These are phyloP conservation scores for Conger conger DNA, from an alignment of 2,113 vertebrate genomes.

Conservation along the genomic window DNA sequence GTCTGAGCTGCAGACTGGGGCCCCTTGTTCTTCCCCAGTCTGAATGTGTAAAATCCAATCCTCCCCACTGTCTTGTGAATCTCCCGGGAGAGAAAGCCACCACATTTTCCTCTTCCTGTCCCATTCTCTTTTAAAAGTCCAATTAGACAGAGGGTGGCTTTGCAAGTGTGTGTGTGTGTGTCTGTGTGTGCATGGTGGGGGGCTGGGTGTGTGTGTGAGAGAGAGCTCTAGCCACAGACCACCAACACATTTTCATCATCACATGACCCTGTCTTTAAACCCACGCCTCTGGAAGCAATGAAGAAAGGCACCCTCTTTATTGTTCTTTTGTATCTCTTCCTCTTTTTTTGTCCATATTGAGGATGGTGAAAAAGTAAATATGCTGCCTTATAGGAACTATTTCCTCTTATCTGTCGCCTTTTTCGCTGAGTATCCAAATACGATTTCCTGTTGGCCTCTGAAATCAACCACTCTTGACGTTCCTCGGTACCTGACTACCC, in stretches of 20 bases:
- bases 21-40: slow-evolving; percentile 9
- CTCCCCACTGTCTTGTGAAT: slow-evolving; percentile 61
- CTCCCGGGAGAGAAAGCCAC: slow-evolving; percentile 51
- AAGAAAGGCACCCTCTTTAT: slow-evolving; percentile 51
- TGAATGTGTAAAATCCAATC: slow-evolving; percentile 42
- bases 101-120: slow-evolving; percentile 50
- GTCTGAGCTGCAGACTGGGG: background rate
- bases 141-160: slow-evolving; percentile 70
- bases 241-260: slow-evolving; percentile 65
- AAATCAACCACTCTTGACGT: background rate
- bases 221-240: slow-evolving; percentile 56
- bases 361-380: slow-evolving; percentile 44
- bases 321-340: slow-evolving; percentile 25
- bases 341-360: slow-evolving; percentile 22
- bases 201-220: slow-evolving; percentile 19
- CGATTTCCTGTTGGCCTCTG: background rate
- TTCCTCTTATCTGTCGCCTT: background rate
- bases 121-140: slow-evolving; percentile 54
- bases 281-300: slow-evolving; percentile 39
- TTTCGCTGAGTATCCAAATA: background rate
- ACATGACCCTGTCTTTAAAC: slow-evolving; percentile 56
- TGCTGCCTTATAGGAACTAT: slow-evolving; percentile 16
- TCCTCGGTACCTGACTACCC: slow-evolving; percentile 13
- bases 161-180: slow-evolving; percentile 50
- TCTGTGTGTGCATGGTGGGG: slow-evolving; percentile 35